These are phyloP conservation scores for Plodia interpunctella DNA, from an alignment of 1,140 invertebrate species.

Conservation along the genomic window DNA sequence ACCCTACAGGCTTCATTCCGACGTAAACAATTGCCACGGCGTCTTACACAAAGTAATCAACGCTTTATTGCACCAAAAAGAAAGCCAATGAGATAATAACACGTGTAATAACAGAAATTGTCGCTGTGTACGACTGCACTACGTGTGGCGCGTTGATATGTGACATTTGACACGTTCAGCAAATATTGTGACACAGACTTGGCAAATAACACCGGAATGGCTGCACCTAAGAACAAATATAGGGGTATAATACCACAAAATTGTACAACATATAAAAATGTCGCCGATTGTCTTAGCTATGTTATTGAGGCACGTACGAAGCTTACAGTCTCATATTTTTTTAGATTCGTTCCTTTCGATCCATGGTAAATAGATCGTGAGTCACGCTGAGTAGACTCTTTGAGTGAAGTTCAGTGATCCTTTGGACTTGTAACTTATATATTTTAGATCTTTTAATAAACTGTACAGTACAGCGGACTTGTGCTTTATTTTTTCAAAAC, in stretches of 20 bases:
- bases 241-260: conserved; percentile 47
- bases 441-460: no score
- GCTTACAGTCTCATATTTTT: conserved; percentile 31
- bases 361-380: conserved; percentile 8
- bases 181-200: conserved; percentile 69
- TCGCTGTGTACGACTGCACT: conserved; percentile 26
- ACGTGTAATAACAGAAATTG: conserved; percentile 64
- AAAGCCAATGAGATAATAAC: conserved; percentile 62
- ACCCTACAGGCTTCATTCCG: conserved; percentile 43
- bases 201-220: conserved; percentile 64
- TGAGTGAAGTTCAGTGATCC: conserved; percentile 5
- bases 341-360: conserved; percentile 26
- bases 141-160: conserved; percentile 69
- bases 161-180: conserved; percentile 67
- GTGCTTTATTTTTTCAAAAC: no score
- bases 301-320: conserved; percentile 42
- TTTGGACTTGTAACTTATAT: not conserved
- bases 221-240: conserved; percentile 43
- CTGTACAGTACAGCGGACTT: no score
- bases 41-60: conserved; percentile 53
- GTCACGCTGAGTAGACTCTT: conserved; percentile 23
- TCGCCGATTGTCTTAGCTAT: conserved; percentile 48
- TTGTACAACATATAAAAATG: conserved; percentile 63
- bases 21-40: conserved; percentile 35
- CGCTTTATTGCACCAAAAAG: conserved; percentile 61